Base-by-base conservation (phyloP, 1,140 invertebrate species). In the Himalopsyche phryganea region DNA sequence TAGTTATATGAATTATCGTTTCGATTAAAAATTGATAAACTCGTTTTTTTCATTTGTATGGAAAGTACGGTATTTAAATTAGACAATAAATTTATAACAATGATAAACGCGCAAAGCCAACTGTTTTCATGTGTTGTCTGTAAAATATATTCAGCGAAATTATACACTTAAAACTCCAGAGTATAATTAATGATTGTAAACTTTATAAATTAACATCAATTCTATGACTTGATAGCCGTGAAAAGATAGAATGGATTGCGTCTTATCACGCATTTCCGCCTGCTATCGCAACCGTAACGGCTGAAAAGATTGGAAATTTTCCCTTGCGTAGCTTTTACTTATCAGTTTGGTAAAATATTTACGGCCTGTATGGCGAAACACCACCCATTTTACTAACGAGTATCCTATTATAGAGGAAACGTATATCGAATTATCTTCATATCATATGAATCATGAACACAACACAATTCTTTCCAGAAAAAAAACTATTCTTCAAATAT, bases 141-240 rank as follows among this genome's bases (percentile, higher is more conserved):
- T 28, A 53, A 53, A 53, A 44, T 15, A 32, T 20, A 35, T 58
- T 41, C 50, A 59, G 28, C 15, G 40, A 60, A 60, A 60, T 55
- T 50, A 60, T 35, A 60, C 51, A 50, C 45, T 60, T 53, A 18
- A 28, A 3, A 1, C 46, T 55, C 38, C 51, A 50, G 58, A 49
- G 46, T 56, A 52, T 61, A 61, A 61, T 61, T 56, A 61, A 61
- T 61, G 59, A 61, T 51, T 61, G 52, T 42, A 51, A 61, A 61
- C 33, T 61, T 61, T 61, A 51, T 56, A 61, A 61, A 61, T 61
- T 61, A 56, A 49, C 59, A 61, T 61, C 59, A 41, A 56, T 52
- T 51, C 52, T 59, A 59, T 60, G 58, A 61, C 40, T 48, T 36
- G 59, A 61, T 61, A 61, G 59, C 59, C 49, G 53, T 46, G 53